phyloP scores from a whole-genome alignment of 2,113 vertebrate species.

The Chloroceryle aenea region DNA sequence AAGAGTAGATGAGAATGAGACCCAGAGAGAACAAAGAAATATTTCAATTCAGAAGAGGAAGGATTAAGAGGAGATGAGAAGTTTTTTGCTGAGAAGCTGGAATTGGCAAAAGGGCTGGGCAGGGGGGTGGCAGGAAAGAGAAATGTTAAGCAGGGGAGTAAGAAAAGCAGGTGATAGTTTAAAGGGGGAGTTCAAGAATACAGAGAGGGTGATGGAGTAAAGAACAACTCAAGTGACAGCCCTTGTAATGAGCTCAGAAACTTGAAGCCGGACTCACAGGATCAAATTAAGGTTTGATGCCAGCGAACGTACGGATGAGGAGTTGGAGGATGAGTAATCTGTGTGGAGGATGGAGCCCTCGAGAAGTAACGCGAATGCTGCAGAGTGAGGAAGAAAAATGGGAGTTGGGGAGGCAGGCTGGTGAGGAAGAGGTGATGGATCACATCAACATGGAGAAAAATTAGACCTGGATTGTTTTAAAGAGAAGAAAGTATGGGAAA shows the following conservation, averaged over 20 bases:
- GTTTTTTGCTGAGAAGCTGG: not conserved
- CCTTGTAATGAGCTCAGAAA: not conserved
- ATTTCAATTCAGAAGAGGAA: not conserved
- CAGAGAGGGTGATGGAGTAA: not conserved
- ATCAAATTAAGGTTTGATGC: not conserved
- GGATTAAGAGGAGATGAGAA: not conserved
- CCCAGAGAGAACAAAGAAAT: not conserved
- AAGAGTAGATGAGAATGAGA: not conserved
- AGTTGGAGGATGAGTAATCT: slow-evolving; percentile 12
- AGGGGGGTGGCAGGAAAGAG: not conserved
- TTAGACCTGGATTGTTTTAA: not conserved
- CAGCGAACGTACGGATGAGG: not conserved
- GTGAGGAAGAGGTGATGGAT: not conserved
- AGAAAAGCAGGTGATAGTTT: not conserved
- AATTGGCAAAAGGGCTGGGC: not conserved
- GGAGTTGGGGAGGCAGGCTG: not conserved
- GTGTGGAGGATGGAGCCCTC: slow-evolving; percentile 16
- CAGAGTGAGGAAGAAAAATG: not conserved
- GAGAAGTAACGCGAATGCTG: not conserved
- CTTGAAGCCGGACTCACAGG: not conserved
- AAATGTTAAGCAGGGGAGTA: not conserved
- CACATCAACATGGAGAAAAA: not conserved
- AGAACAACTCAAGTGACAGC: not conserved
- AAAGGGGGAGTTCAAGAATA: not conserved
- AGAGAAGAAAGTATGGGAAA: not conserved